Evolutionary conservation across 1,140 invertebrate genomes (phyloP), one percentile per base, ranked within the genome.

Genomic region (Brachionus calyciflorus): DNA sequence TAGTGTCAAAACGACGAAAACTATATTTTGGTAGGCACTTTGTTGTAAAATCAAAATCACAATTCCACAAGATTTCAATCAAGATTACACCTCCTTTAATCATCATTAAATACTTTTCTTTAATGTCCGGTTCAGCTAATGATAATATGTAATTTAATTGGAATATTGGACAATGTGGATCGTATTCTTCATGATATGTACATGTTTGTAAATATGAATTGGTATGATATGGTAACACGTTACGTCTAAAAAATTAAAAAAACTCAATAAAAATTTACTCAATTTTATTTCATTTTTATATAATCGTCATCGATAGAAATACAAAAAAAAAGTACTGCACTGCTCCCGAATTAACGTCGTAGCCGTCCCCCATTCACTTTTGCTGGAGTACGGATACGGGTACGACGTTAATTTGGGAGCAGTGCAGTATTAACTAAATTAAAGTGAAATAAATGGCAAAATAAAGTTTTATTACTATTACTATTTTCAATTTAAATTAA

Each of bases 101-200:
- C 24, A 68, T 5, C 51, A 46, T 70, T 30, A 19, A 12, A 40
- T 55, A 53, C 57, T 57, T 69, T 26, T 76, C 77, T 53, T 81
- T 85, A 83, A 79, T 81, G 41, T 84, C 80, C 68, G 81, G 77
- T 17, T 83, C 84, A 14, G 85, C 82, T 51, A 78, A 76, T 69
- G 77, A 46, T 0, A 86, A 81, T 77, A 88, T 87, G 65, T 87
- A 82, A 19, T 79, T 81, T 14, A 88, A 76, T 53, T 80, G 70
- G 81, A 88, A 88, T 24, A 87, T 84, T 24, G 87, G 87, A 79
- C 87, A 88, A 73, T 82, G 84, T 21, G 82, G 80, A 81, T 86
- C 80, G 41, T 65, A 44, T 65, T 65, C 40, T 12, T 2, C 24
- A 26, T 65, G 17, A 14, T 46, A 65, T 24, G n/a, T 21, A 55